Percentiles rank a stretch among this genome's conserved stretches.
phyloP scores from a whole-genome alignment of 2,888 invertebrate species.

The Agonopterix heracliana region DNA sequence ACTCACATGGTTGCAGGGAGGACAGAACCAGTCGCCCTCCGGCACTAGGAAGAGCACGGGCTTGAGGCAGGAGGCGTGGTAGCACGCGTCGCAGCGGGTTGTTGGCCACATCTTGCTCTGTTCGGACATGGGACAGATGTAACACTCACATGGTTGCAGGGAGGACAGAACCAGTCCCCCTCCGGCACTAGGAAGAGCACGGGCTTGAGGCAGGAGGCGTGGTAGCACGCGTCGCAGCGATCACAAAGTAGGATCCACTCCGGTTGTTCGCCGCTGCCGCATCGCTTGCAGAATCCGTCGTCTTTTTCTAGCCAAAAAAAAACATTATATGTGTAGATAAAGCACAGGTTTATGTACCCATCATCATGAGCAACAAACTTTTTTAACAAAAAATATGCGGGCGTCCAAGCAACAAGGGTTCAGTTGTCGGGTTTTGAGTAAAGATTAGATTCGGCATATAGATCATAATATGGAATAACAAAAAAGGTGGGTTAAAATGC shows the following conservation, averaged over 20 bases:
- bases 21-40: conserved; percentile 99
- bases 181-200: conserved; percentile 95
- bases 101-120: too few relatives aligned
- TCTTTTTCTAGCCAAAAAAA: conserved; percentile 41
- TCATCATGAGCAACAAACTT: too few relatives aligned
- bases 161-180: conserved; percentile 98
- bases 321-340: not conserved
- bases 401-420: too few relatives aligned
- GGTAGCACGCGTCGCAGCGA: conserved; percentile 97
- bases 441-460: too few relatives aligned
- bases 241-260: conserved; percentile 99
- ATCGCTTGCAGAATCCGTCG: conserved; percentile 91
- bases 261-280: conserved; percentile 93
- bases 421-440: too few relatives aligned
- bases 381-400: too few relatives aligned
- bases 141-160: conserved; percentile 92
- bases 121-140: too few relatives aligned
- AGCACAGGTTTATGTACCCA: too few relatives aligned
- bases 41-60: conserved; percentile 96
- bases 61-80: conserved; percentile 96
- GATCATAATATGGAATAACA: too few relatives aligned
- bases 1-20: conserved; percentile 95
- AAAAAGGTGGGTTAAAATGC: too few relatives aligned
- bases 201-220: conserved; percentile 96
- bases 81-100: conserved; percentile 90